Conservation (phyloP, 2,888 invertebrate species). For the Entomobrya proxima region DNA sequence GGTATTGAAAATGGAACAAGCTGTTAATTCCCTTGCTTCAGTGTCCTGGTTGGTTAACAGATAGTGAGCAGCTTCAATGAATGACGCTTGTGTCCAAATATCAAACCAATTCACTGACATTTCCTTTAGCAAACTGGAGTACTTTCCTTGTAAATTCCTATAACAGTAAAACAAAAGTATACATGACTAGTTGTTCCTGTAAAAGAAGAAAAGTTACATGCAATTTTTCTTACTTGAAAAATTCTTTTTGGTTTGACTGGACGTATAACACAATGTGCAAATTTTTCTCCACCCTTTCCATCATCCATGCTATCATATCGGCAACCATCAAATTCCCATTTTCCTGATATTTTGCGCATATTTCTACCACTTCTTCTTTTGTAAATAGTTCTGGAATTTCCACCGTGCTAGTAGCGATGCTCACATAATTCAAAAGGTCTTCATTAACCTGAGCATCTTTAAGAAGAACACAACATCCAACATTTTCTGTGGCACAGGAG, state of each 20-base stretch:
- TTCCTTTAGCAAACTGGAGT: conserved; percentile 9
- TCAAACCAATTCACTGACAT: conserved; percentile 26
- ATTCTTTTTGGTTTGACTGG: background rate
- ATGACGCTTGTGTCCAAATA: conserved; percentile 24
- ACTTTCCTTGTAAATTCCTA: background rate
- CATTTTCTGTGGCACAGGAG: background rate
- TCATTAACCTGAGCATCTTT: conserved; percentile 42
- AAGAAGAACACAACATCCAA: conserved; percentile 40
- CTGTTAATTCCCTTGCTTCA: background rate
- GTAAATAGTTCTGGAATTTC: conserved; percentile 37
- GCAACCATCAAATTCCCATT: background rate
- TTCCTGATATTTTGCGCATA: background rate
- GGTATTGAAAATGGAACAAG: conserved; percentile 2
- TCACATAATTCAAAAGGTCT: background rate
- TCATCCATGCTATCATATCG: background rate
- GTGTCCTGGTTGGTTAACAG: background rate
- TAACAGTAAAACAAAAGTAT: background rate
- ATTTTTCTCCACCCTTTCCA: conserved; percentile 30
- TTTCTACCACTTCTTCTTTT: background rate
- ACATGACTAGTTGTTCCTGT: background rate
- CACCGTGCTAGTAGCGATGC: background rate
- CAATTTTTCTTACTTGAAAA: background rate
- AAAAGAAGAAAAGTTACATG: background rate
- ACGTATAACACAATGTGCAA: conserved; percentile 43
- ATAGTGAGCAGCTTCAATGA: conserved; percentile 16